A percentile compares a stretch with the other conserved stretches of the same genome.
Conservation (phyloP, 2,113 vertebrate genomes). For the Notarius quadriscutis region DNA sequence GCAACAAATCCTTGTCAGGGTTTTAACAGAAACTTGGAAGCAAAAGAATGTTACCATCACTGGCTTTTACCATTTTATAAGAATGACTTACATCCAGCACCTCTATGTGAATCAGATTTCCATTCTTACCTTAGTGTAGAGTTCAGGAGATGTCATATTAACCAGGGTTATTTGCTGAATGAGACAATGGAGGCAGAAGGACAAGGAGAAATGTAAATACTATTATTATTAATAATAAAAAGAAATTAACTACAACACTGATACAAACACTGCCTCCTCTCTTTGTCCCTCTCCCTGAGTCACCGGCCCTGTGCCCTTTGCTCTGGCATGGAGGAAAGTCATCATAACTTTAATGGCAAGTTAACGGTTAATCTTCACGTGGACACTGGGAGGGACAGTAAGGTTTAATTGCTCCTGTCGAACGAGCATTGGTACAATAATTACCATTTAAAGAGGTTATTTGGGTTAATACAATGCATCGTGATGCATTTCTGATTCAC, state of each 20-base stretch:
- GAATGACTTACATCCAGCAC: neutral
- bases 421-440: neutral
- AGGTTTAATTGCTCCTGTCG: constrained; percentile 9
- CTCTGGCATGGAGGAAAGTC: constrained; percentile 51
- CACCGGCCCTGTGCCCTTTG: constrained; percentile 70
- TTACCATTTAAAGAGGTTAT: neutral
- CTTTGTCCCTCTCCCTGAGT: constrained; percentile 16
- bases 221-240: neutral
- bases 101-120: neutral
- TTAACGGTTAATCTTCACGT: constrained; percentile 75
- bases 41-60: neutral
- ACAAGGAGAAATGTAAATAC: neutral
- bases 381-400: constrained; percentile 26
- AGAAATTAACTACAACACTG: neutral
- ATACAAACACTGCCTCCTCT: constrained; percentile 28
- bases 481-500: neutral
- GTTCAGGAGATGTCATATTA: constrained; percentile 45
- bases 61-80: neutral
- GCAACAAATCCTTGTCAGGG: neutral
- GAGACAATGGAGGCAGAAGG: neutral
- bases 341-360: constrained; percentile 53
- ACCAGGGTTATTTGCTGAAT: neutral
- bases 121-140: constrained; percentile 50
- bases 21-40: neutral
- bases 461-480: neutral